Evolutionary conservation across 2,888 invertebrate genomes (phyloP).

Genomic region (Drosophila melanocephala): DNA sequence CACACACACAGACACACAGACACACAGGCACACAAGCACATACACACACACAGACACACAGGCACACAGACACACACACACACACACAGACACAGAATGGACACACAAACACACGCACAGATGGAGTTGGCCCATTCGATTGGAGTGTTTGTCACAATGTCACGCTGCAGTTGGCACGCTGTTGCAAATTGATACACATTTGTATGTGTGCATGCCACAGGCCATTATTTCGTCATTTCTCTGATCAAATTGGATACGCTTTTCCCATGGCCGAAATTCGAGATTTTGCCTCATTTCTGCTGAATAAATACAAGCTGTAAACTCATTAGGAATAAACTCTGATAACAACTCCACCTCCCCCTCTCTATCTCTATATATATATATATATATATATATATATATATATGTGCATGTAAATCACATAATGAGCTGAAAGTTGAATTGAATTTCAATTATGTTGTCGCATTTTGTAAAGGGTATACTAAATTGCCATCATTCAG

Average conservation of each 20-base stretch:
- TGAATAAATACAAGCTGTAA: not conserved
- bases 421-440: not conserved
- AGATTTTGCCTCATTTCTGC: not conserved
- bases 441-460: not conserved
- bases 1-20: not conserved
- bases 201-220: conserved; percentile 21
- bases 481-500: not conserved
- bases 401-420: no score
- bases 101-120: not conserved
- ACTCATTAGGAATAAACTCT: not conserved
- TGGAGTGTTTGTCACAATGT: conserved; percentile 15
- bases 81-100: not conserved
- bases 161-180: conserved; percentile 16
- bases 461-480: conserved; percentile 24
- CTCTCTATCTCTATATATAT: no score
- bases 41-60: not conserved
- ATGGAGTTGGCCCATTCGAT: conserved; percentile 16
- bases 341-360: not conserved
- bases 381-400: not conserved
- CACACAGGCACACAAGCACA: not conserved
- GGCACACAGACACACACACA: conserved; percentile 6
- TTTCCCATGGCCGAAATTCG: not conserved
- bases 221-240: conserved; percentile 17
- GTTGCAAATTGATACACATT: conserved; percentile 23
- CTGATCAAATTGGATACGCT: not conserved